Base-by-base conservation (phyloP, 2,113 vertebrate genomes). In the Bettongia penicillata region DNA sequence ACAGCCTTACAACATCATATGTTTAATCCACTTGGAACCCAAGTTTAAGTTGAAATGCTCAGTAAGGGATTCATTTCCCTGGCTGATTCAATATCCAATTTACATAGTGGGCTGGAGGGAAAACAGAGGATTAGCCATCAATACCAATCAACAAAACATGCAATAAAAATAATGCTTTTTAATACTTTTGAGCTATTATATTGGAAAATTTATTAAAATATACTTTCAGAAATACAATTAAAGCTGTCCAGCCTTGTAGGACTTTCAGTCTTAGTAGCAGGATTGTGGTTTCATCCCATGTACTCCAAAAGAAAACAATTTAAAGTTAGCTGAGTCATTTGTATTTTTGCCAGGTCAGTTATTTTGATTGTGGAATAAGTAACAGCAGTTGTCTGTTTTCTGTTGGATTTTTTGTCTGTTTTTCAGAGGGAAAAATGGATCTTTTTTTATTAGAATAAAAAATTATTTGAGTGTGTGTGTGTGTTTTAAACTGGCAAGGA, bases 1-100 rank as follows among this genome's bases (percentile, higher is more conserved):
- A 98, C 95, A 96, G 94, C 95, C 97, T 97, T 98, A 98, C 95
- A 98, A 98, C 96, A 98, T 98, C 96, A 91, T 28, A 90, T 26
- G 11, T 97, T 98, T 98, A 98, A 98, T 98, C 96, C 90, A 68
- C 96, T 96, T 47, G 11, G 96, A 98, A 97, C 94, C 95, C 95
- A 97, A 95, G 96, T 95, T 98, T 98, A 98, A 97, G 95, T 96
- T 97, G 95, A 98, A 97, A 90, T 61, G 53, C 93, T 98, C 97
- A 94, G 61, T 94, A 96, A 97, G 95, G 93, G 96, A 91, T 97
- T 97, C 14, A 11, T 96, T 96, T 97, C 97, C 91, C 91, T 55
- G 94, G 55, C 52, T 53, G 48, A 98, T 97, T 95, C 25, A 6
- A 53, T 94, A 93, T 61, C 91, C 95, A 95, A 52, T 97, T 97